Conservation (phyloP, 2,113 vertebrate species). For the Rhabdomys dilectus region DNA sequence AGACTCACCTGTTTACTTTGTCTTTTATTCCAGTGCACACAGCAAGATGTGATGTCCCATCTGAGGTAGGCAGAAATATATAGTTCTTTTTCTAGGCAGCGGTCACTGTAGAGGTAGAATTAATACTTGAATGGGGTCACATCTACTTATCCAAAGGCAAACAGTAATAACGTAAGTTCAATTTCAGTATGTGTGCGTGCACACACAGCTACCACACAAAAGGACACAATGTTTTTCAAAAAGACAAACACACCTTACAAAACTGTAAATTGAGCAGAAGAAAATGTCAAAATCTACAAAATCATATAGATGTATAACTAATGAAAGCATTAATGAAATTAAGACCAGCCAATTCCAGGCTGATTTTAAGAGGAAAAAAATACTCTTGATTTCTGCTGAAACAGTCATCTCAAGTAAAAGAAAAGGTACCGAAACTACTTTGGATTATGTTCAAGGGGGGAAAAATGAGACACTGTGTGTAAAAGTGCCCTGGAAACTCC, state of each 20-base stretch:
- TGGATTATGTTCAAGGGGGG: conserved; percentile 25
- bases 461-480: conserved; percentile 63
- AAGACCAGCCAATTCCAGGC: background rate
- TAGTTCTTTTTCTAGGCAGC: conserved; percentile 1
- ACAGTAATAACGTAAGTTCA: conserved; percentile 37
- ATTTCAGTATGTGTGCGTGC: conserved; percentile 30
- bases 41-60: background rate
- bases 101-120: conserved; percentile 37
- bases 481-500: conserved; percentile 57
- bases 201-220: background rate
- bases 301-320: conserved; percentile 26
- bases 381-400: conserved; percentile 34
- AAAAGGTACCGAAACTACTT: conserved; percentile 41
- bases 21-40: conserved; percentile 11
- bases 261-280: conserved; percentile 1
- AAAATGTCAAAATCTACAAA: background rate
- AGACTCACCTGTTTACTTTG: conserved; percentile 36
- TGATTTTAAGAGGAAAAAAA: conserved; percentile 39
- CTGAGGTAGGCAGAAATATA: background rate
- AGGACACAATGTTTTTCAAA: background rate
- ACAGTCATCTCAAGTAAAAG: conserved; percentile 27
- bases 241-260: conserved; percentile 50
- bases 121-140: background rate
- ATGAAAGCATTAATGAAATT: conserved; percentile 8
- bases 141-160: conserved; percentile 32